These are phyloP conservation scores for Hydrolagus colliei DNA, from an alignment of 2,797 vertebrate species.

Conservation along the genomic window DNA sequence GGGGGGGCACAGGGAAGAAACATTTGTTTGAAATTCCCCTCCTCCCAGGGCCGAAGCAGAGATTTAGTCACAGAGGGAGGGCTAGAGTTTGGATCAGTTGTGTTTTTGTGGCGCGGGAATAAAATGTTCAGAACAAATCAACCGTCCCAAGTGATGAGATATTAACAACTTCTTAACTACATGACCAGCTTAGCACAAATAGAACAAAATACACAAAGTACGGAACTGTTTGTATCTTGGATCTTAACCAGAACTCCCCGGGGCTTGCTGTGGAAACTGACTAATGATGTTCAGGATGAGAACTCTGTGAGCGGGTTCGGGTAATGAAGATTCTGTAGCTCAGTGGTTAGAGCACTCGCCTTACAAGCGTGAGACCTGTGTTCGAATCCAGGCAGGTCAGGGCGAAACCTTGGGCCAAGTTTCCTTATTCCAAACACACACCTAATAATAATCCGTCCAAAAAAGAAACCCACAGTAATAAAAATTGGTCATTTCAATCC, in stretches of 20 bases:
- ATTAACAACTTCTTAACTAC: not conserved
- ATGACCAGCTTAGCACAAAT: not conserved
- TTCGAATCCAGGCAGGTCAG: too few species aligned
- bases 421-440: too few species aligned
- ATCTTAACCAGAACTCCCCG: not conserved
- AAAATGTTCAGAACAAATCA: not conserved
- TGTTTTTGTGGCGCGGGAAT: not conserved
- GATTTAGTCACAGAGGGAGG: not conserved
- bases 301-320: not conserved
- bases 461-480: too few species aligned
- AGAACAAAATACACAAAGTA: not conserved
- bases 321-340: constrained; percentile 9
- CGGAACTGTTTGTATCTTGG: not conserved
- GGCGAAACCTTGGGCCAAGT: too few species aligned
- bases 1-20: too few species aligned
- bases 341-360: too few species aligned
- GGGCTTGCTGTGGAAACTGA: not conserved
- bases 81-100: not conserved
- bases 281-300: not conserved
- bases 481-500: too few species aligned
- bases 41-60: not conserved
- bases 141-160: not conserved
- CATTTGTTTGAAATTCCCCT: too few species aligned
- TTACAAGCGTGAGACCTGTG: too few species aligned
- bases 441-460: too few species aligned